Percentiles rank a stretch among this genome's conserved stretches.
Evolutionary conservation across 2,113 vertebrate genomes (phyloP).

Genomic region (Atherinomorus stipes): DNA sequence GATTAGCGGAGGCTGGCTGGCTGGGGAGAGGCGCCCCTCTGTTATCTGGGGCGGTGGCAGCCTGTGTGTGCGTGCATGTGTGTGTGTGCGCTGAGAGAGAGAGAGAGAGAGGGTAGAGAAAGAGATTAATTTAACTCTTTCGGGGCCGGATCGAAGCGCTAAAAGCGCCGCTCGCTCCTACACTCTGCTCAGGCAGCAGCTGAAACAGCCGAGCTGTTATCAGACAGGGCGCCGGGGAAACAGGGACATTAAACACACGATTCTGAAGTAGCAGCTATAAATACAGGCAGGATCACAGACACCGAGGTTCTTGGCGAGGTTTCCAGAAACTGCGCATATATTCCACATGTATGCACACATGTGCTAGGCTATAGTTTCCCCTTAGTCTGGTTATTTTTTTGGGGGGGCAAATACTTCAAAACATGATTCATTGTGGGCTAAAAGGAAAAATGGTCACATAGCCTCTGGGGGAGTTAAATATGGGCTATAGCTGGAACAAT

Average conservation of each 20-base stretch:
- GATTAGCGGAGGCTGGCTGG: conserved; percentile 81
- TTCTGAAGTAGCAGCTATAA: conserved; percentile 8
- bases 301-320: conserved; percentile 8
- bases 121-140: conserved; percentile 80
- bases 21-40: conserved; percentile 81
- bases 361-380: background rate
- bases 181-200: conserved; percentile 42
- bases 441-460: background rate
- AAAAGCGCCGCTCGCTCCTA: conserved; percentile 52
- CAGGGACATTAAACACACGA: conserved; percentile 20
- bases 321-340: conserved; percentile 3
- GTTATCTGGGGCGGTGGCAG: conserved; percentile 83
- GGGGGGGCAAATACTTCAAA: background rate
- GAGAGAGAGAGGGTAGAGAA: conserved; percentile 37
- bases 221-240: conserved; percentile 9
- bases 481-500: conserved; percentile 1
- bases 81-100: conserved; percentile 52
- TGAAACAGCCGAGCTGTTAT: conserved; percentile 35
- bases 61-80: conserved; percentile 62
- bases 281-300: background rate
- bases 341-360: background rate
- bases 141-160: conserved; percentile 50
- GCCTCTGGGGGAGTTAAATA: background rate
- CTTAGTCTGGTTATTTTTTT: conserved; percentile 22
- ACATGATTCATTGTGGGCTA: background rate